Evolutionary conservation across 2,797 vertebrate genomes (phyloP), one percentile per base, ranked within the genome.

Genomic region (Pogonophryne albipinna): DNA sequence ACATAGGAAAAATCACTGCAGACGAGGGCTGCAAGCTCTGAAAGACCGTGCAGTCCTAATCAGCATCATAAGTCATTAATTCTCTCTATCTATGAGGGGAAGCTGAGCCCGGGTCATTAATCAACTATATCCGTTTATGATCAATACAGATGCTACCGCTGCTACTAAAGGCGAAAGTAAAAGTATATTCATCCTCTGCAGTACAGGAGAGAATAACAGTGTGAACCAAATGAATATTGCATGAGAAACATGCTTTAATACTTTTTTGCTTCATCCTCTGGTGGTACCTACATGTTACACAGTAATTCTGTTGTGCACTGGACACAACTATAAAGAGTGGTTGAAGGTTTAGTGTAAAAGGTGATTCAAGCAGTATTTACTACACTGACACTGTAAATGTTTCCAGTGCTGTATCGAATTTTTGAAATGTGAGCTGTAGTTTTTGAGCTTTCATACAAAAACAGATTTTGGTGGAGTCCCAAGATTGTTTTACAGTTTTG

Each of bases 111-210:
- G n/a, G 44, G 15, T 60, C 60, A 61, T 86, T 84, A 67, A 69
- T 90, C 72, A 73, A 23, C 45, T 38, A 41, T 31, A 66, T 66
- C 49, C 58, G 72, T 19, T 19, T 71, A 57, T 74, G 57, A 75
- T 80, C 66, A 69, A 69, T 87, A 75, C 73, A 74, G 61, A 85
- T 76, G 58, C 42, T 73, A 79, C 17, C 38, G 46, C 7, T 56
- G 7, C 12, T 76, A 45, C 17, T 62, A 4, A 62, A 60, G 23
- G 23, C 23, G 23, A 23, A 23, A 23, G 23, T 23, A 23, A 23
- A 23, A 23, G 23, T 23, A 23, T 23, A 23, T 23, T 23, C 23
- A 23, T 23, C 23, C 23, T 23, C 23, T 23, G 23, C 23, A 23
- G 23, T 23, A 23, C 23, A 23, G 23, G 41, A 64, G 16, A 61